Base-by-base conservation (phyloP, 2,888 invertebrate species). In the Schrankia costaestrigalis region DNA sequence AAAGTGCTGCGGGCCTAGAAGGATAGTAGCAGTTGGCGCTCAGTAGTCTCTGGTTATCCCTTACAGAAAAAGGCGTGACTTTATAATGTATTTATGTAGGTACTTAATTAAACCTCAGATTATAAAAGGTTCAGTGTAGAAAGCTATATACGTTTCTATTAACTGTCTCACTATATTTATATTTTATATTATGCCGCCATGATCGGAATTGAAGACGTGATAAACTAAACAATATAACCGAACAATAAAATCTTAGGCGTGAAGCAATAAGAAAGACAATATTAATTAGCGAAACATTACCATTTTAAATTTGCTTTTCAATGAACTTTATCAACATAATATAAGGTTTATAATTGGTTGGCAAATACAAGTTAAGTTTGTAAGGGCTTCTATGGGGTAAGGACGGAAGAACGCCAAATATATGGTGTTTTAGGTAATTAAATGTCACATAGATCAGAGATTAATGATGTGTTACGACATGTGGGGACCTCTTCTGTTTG, bases 361-460 rank as follows among this genome's bases (percentile, higher is more conserved):
- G 3, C 1, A 31, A 37, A 9, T 24, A 9, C 3, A 25, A 18
- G 27, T 40, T 56, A 57, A 54, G 11, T 42, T 61, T 54, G 59
- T 47, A 56, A 61, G 59, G 51, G 40, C 41, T 66, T 62, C 66
- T 68, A 62, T 67, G 67, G 69, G 74, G 71, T 60, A 57, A 61
- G 69, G 71, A 72, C 79, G 86, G 85, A 86, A 85, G 85, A 83
- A 81, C 73, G 71, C 66, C 66, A 75, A 82, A 85, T 86, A 84
- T 86, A 87, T 85, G 83, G 83, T 85, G 83, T 84, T 84, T 83
- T 84, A 83, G 85, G 86, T 87, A 87, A 87, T 87, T 86, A 85
- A 86, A 87, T 85, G 85, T 86, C 85, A 81, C 84, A 86, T 87
- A 83, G 76, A 86, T 86, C 84, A 80, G 78, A 81, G 82, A 86